Evolutionary conservation across 2,888 invertebrate species (phyloP).

Genomic region (Amiota communis): DNA sequence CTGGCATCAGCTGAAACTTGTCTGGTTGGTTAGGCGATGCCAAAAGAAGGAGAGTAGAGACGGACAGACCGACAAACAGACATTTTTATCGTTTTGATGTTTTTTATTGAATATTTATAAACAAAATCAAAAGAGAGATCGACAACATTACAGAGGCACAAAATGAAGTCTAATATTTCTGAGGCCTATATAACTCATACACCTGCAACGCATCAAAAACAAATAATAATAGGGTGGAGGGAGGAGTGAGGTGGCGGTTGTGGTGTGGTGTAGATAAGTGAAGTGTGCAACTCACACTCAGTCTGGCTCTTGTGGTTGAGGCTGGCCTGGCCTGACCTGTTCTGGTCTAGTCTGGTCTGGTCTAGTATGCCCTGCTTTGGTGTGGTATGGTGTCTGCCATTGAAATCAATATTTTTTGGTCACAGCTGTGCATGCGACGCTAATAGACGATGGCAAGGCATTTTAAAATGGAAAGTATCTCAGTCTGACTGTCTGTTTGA

Average conservation of each 20-base stretch:
- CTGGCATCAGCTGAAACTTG: constrained; percentile 1
- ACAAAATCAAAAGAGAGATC: constrained; percentile 50
- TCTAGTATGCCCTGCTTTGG: constrained; percentile 24
- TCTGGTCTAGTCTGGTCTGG: not conserved
- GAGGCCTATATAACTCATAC: constrained; percentile 8
- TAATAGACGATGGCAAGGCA: not conserved
- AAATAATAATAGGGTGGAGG: too few relatives aligned
- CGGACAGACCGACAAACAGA: constrained; percentile 49
- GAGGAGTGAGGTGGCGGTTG: too few relatives aligned
- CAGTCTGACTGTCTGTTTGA: not conserved
- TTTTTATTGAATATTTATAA: constrained; percentile 71
- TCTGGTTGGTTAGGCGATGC: not conserved
- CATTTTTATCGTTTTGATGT: constrained; percentile 66
- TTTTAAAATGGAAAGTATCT: constrained; percentile 11
- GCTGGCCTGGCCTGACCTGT: not conserved
- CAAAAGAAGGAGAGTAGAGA: too few relatives aligned
- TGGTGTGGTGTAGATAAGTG: too few relatives aligned
- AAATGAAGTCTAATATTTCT: not conserved
- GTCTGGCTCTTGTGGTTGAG: not conserved
- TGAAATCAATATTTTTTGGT: constrained; percentile 61
- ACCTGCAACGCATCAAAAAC: constrained; percentile 25
- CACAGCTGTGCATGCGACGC: constrained; percentile 7
- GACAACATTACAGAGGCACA: constrained; percentile 37
- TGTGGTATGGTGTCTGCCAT: constrained; percentile 19
- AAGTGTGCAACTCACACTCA: constrained; percentile 30